Base-by-base conservation (phyloP, 2,888 invertebrate genomes). In the Arrhopalites spinosus region DNA sequence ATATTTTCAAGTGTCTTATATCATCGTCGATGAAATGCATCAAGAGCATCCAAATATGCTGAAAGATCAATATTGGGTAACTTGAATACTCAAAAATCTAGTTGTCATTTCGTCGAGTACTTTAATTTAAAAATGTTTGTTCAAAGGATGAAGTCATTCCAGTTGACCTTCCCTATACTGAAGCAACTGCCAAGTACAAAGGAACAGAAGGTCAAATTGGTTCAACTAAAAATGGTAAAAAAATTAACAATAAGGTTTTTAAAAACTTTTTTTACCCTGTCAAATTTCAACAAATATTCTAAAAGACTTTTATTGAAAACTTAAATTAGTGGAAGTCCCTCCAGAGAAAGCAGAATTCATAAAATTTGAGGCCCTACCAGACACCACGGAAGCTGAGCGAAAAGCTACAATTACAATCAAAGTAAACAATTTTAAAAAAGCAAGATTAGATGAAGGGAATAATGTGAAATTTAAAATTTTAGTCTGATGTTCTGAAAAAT, bases 111-210 rank as follows among this genome's bases (percentile, higher is more conserved):
- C 17, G 17, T 8, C 3, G 5, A 20, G 53, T 5, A 53, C 53
- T 53, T 53, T 20, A 53, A 53, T 8, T 53, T 17, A 53, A 20
- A 53, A 53, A 17, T 53, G n/a, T 11, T 59, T 11, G 74, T 36
- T 76, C 73, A 84, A 95, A 95, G 95, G 95, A 95, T 84, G 92
- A 93, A 84, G 90, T 94, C 79, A 92, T 94, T 85, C 94, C 94
- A 0, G 89, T 90, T 29, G 93, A 94, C 85, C 85, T 95, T 81
- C 95, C 95, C 0, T 94, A 95, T 85, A 94, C 95, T 0, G 89
- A 92, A n/a, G 95, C 93, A 0, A 89, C 95, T 0, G 90, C 93
- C 5, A 53, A 91, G 73, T 92, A 92, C 83, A 84, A 85, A 29
- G n/a, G 47, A 50, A 84, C 84, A 66, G 85, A 86, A 23, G 86